These are phyloP conservation scores for Bugula neritina DNA, from an alignment of 2,888 invertebrate genomes.

Conservation along the genomic window DNA sequence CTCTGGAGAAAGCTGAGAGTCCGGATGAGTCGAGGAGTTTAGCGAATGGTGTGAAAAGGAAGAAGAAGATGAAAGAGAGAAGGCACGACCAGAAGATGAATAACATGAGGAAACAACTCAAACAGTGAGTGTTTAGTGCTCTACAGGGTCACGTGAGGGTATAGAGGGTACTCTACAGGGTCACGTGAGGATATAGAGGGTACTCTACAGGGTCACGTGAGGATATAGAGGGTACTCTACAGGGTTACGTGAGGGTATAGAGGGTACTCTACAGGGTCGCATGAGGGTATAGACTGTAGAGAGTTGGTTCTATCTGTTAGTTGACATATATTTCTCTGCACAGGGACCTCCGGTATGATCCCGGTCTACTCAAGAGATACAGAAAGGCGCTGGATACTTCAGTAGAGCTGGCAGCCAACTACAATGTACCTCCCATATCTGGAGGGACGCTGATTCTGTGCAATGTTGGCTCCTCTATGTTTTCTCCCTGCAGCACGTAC, in stretches of 20 bases:
- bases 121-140: conserved; percentile 9
- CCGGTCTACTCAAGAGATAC: conserved; percentile 44
- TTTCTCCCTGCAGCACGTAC: conserved; percentile 42
- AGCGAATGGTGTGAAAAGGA: not conserved
- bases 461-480: conserved; percentile 40
- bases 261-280: too few species aligned
- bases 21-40: not conserved
- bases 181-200: too few species aligned
- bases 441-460: conserved; percentile 53
- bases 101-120: conserved; percentile 17
- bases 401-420: conserved; percentile 53
- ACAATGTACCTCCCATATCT: conserved; percentile 54
- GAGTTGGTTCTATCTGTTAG: too few species aligned
- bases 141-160: too few species aligned
- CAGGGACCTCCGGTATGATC: conserved; percentile 34
- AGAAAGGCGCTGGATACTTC: conserved; percentile 53
- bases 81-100: conserved; percentile 14
- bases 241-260: too few species aligned
- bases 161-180: too few species aligned
- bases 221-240: too few species aligned
- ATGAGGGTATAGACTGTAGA: too few species aligned
- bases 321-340: not conserved
- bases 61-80: conserved; percentile 25
- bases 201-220: too few species aligned
- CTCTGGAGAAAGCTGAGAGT: not conserved